Evolutionary conservation across 92 coral and sea anemone genomes (phyloP), one percentile per base, ranked within the genome.

Genomic region (Hydrozoanthus gracilis): DNA sequence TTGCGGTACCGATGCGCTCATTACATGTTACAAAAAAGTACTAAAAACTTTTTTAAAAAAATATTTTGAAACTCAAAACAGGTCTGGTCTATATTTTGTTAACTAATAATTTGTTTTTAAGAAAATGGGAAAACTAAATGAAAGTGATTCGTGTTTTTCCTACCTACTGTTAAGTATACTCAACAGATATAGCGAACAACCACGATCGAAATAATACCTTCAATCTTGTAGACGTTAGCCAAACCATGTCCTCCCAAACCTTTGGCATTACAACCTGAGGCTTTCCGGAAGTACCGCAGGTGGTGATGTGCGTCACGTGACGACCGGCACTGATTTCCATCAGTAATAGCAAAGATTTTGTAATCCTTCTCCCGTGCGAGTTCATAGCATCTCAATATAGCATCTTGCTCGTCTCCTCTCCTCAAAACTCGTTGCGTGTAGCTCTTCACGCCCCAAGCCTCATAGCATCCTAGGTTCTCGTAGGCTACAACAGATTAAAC

Each of bases 331-430:
- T 77, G 14, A 52, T 35, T 77, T 10, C 82, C 82, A 12, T 77
- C 82, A 39, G 82, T 55, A 18, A 77, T 77, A 18, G 82, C 51
- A 54, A 77, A 77, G 66, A 77, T 20, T 62, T 77, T 77, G 52
- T 56, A 55, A 12, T 55, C 82, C 50, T 55, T 77, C 82, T 20
- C 69, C 69, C 69, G 35, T 2, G 82, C 69, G 12, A 2, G 5
- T 77, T 77, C 82, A 77, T 77, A 77, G 10, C 82, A 77, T 8
- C 69, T 56, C 82, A 56, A 51, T 6, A 77, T 77, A 7, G 82
- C 69, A 47, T 77, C 69, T 12, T 47, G 15, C 16, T 55, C 69
- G 50, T 54, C 50, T 1, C 82, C 82, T 4, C 67, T 55, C 44
- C 69, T 77, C 51, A 77, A 16, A 3, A 77, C 82, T 10, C 51